Evolutionary conservation across 35 echinoderm and acorn worm species (phyloP).

Genomic region (Lytechinus pictus): DNA sequence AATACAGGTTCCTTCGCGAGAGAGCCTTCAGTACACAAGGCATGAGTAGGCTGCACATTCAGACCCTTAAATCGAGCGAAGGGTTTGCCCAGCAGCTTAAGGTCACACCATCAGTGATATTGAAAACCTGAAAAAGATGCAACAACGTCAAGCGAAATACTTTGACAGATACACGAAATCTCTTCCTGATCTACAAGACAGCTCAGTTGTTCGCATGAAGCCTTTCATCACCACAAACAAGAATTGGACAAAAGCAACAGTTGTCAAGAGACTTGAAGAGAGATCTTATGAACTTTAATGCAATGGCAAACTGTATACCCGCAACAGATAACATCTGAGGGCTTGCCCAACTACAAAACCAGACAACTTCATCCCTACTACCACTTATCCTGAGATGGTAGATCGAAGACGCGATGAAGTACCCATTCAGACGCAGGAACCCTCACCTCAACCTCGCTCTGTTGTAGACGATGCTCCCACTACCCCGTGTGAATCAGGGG

Average conservation of each 20-base stretch:
- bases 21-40: too few relatives aligned
- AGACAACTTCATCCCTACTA: not conserved
- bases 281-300: not conserved
- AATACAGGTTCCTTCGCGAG: too few relatives aligned
- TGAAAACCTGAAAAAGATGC: not conserved
- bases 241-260: not conserved
- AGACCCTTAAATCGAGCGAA: too few relatives aligned
- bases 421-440: not conserved
- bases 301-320: not conserved
- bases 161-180: slow-evolving; percentile 25
- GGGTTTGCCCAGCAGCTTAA: too few relatives aligned
- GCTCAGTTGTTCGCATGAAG: slow-evolving; percentile 23
- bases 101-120: slow-evolving; percentile 20
- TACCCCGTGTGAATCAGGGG: too few relatives aligned
- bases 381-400: too few relatives aligned
- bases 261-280: not conserved
- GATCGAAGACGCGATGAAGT: not conserved
- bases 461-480: not conserved
- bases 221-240: not conserved
- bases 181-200: not conserved
- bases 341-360: not conserved
- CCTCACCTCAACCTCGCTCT: not conserved
- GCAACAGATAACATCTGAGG: not conserved
- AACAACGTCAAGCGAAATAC: slow-evolving; percentile 29
- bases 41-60: too few relatives aligned